Base-by-base conservation (phyloP, 2,888 invertebrate species). In the Drosophila mettleri region DNA sequence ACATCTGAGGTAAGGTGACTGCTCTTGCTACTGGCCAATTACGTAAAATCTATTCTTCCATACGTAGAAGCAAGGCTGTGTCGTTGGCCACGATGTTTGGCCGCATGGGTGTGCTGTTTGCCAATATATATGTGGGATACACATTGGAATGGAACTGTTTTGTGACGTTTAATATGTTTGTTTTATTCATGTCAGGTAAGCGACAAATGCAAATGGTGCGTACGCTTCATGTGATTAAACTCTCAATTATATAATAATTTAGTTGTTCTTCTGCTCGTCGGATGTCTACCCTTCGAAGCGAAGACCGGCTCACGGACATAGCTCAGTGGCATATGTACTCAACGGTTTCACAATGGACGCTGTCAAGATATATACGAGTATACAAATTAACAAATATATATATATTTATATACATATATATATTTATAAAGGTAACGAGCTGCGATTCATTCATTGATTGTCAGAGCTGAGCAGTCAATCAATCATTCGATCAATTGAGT, bases 401-500 rank as follows among this genome's bases (percentile, higher is more conserved):
- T 34, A 34, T 0, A 31, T 3, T 14, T n/a, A 33, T 5, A 7
- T 33, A 43, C 33, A 33, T 14, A 52, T 14, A 16, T 27, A 16
- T 36, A 34, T 22, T 36, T 57, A n/a, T n/a, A n/a, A n/a, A 62
- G 65, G 27, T 48, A 38, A 62, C 69, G 43, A 27, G 5, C 4
- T 24, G 27, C 27, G 16, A 45, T 24, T 12, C 6, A 12, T 18
- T 3, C 14, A 22, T 41, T 41, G 12, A 45, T 45, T 12, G 29
- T 10, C 10, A 14, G 41, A 3, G 46, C 22, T 39, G 27, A 73
- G 66, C 74, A 58, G 66, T 65, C 70, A 62, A 70, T 73, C 78
- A 80, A 80, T 82, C 78, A 82, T 73, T 73, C 68, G 86, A 76
- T 73, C 70, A 69, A 76, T 80, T 70, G 76, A 65, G 66, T 72